Evolutionary conservation across 92 coral and sea anemone species (phyloP), one percentile per base, ranked within the genome.

Genomic region (Pocillopora grandis): DNA sequence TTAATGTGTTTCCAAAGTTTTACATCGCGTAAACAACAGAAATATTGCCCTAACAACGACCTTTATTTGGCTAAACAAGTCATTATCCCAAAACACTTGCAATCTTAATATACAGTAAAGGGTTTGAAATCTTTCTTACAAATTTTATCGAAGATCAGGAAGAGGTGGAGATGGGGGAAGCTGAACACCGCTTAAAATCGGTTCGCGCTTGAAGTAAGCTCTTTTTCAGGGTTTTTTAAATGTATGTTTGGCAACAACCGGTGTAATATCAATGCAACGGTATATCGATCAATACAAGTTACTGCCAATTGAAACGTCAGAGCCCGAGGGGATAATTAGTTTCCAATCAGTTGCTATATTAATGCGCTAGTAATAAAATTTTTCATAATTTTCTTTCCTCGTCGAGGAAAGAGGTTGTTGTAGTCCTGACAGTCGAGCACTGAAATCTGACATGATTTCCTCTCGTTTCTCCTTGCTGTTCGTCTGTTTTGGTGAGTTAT

Each of bases 41-140:
- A 42, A 80, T 70, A 80, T 80, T 70, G 85, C 76, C 85, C 20
- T 80, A 66, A 79, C 83, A 56, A 79, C 83, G 49, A 17, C 20
- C 12, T 49, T 64, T 79, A 42, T 66, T 55, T 66, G 21, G 61
- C 19, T 68, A 80, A 80, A 80, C 85, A 42, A 80, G 75, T 80
- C 77, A 70, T 80, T 80, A 69, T 14, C 84, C 76, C 59, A 35
- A 80, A 55, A 80, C 70, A 42, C 5, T 42, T 3, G 52, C 52
- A 75, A 58, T 55, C 21, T 63, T 12, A 21, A 57, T 33, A 58
- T 58, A 14, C 35, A 71, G 36, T 11, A 68, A 58, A 33, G n/a
- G 9, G 85, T 15, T 64, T 58, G 35, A 16, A 67, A 71, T 20
- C 10, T 12, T 56, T 15, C 56, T 61, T 52, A 12, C 10, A 21